A percentile compares a stretch with the other conserved stretches of the same genome.
Evolutionary conservation across 2,888 invertebrate species (phyloP).

Genomic region (Villa cingulata): DNA sequence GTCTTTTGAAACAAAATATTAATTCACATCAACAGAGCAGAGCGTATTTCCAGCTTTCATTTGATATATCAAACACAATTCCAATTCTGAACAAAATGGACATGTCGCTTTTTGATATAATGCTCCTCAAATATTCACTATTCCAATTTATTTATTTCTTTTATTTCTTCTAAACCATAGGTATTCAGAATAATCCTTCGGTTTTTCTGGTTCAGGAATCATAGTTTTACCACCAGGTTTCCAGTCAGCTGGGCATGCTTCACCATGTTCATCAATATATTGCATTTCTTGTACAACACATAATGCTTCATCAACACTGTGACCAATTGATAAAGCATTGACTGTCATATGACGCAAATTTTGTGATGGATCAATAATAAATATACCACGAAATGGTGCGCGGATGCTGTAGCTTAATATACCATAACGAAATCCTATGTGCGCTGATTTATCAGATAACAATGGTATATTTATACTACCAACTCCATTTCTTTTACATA

Average conservation of each 20-base stretch:
- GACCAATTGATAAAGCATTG: conserved; percentile 89
- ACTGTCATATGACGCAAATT: conserved; percentile 85
- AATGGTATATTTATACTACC: conserved; percentile 80
- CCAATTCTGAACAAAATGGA: too few species aligned
- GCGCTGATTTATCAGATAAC: conserved; percentile 82
- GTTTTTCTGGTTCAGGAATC: too few species aligned
- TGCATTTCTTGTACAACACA: conserved; percentile 90
- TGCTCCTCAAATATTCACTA: too few species aligned
- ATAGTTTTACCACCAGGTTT: conserved; percentile 88
- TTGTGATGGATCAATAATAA: conserved; percentile 85
- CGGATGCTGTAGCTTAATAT: too few species aligned
- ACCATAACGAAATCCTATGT: conserved; percentile 85
- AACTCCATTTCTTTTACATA: conserved; percentile 83
- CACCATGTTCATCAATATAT: conserved; percentile 81
- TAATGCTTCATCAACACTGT: conserved; percentile 88
- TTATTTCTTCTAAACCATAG: too few species aligned
- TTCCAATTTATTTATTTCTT: too few species aligned
- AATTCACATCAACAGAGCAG: too few species aligned
- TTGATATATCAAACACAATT: too few species aligned
- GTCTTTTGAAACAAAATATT: too few species aligned
- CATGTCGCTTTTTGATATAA: too few species aligned
- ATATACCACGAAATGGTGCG: conserved; percentile 81
- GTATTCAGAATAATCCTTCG: too few species aligned
- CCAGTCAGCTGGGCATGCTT: conserved; percentile 94
- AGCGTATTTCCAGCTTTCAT: too few species aligned